phyloP scores from a whole-genome alignment of 1,140 invertebrate genomes.

The Homarus americanus region DNA sequence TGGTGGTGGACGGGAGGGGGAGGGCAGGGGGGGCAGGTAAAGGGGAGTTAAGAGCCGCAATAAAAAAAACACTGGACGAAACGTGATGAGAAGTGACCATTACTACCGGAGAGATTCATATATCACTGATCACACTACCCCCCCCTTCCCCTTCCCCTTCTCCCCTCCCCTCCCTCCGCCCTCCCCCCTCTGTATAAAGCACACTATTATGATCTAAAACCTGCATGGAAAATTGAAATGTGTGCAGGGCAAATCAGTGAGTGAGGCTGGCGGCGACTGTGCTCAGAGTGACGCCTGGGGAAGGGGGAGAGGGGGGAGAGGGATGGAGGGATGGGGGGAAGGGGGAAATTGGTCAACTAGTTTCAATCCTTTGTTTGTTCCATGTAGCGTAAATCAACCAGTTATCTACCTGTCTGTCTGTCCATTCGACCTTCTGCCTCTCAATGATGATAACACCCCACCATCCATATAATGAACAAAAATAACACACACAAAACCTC shows the following conservation, averaged over 20 bases:
- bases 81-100: background rate
- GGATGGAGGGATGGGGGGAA: too few relatives aligned
- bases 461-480: too few relatives aligned
- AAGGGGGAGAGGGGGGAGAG: too few relatives aligned
- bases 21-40: too few relatives aligned
- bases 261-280: too few relatives aligned
- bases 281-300: background rate
- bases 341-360: background rate
- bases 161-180: too few relatives aligned
- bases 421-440: too few relatives aligned
- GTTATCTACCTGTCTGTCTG: too few relatives aligned
- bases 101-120: constrained; percentile 16
- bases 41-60: background rate
- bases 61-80: background rate
- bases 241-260: background rate
- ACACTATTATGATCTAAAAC: constrained; percentile 46
- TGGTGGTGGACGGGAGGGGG: background rate
- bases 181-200: constrained; percentile 21
- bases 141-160: too few relatives aligned
- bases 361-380: constrained; percentile 17
- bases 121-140: constrained; percentile 33
- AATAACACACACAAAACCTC: too few relatives aligned
- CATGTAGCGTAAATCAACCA: constrained; percentile 23
- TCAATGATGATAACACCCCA: constrained; percentile 34
- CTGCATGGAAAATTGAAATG: constrained; percentile 63